These are phyloP conservation scores for Manacus vitellinus DNA, from an alignment of 2,113 vertebrate genomes.

Conservation along the genomic window DNA sequence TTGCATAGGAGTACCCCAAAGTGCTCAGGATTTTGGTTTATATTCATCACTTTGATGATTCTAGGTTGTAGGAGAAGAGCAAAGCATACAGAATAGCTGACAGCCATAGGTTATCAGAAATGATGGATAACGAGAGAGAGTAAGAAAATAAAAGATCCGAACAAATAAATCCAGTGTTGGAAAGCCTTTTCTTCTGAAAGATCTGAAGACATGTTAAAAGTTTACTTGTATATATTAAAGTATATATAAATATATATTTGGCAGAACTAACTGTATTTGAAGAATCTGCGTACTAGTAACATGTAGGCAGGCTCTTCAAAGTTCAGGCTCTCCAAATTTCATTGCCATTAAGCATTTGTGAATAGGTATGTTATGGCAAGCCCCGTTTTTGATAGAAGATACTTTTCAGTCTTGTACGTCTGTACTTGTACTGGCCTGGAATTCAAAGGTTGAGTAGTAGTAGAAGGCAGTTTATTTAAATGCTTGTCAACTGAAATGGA, in stretches of 20 bases:
- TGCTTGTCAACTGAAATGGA: not conserved
- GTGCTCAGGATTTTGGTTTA: not conserved
- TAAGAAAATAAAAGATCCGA: not conserved
- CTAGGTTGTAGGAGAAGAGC: not conserved
- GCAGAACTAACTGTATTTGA: not conserved
- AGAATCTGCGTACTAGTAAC: not conserved
- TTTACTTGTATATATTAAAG: not conserved
- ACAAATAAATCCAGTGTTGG: not conserved
- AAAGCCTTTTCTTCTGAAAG: not conserved
- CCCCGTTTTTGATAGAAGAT: not conserved
- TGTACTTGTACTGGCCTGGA: not conserved
- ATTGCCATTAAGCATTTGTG: not conserved
- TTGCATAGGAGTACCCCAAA: not conserved
- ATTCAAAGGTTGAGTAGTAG: not conserved
- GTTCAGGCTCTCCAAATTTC: not conserved
- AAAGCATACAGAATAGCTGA: not conserved
- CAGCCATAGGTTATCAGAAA: not conserved
- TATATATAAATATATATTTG: not conserved
- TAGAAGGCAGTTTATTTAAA: not conserved
- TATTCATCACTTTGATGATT: not conserved
- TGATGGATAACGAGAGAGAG: not conserved
- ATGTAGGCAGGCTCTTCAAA: not conserved
- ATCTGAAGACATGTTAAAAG: not conserved
- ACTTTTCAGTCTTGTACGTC: not conserved
- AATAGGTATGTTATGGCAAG: not conserved